Percentiles rank a stretch among this genome's conserved stretches.
Evolutionary conservation across 2,113 vertebrate species (phyloP).

Genomic region (Larimichthys polyactis): DNA sequence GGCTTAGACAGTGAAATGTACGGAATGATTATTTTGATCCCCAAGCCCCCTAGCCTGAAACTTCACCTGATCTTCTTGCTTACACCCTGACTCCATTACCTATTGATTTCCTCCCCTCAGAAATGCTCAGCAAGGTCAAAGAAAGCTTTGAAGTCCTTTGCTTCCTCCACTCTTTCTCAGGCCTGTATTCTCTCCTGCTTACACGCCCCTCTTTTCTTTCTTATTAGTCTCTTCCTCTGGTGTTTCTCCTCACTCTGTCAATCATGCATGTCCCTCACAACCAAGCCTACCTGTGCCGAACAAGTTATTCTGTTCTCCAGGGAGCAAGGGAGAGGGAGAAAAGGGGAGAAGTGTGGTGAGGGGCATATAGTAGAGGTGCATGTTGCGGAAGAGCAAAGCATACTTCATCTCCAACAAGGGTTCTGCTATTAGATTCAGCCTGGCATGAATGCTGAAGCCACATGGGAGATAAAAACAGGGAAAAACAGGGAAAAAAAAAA

Average conservation of each 20-base stretch:
- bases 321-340: slow-evolving; percentile 34
- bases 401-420: slow-evolving; percentile 21
- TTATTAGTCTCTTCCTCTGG: slow-evolving; percentile 43
- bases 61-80: slow-evolving; percentile 66
- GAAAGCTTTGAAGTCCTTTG: slow-evolving; percentile 72
- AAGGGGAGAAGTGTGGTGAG: slow-evolving; percentile 29
- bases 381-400: slow-evolving; percentile 31
- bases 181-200: slow-evolving; percentile 24
- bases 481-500: not conserved
- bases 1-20: slow-evolving; percentile 51
- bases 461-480: not conserved
- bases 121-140: slow-evolving; percentile 75
- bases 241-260: slow-evolving; percentile 53
- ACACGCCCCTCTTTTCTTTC: slow-evolving; percentile 34
- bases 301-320: slow-evolving; percentile 59
- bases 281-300: slow-evolving; percentile 52
- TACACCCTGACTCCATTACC: slow-evolving; percentile 75
- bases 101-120: slow-evolving; percentile 80
- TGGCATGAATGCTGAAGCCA: slow-evolving; percentile 37
- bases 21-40: slow-evolving; percentile 67
- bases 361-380: slow-evolving; percentile 22
- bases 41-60: slow-evolving; percentile 42
- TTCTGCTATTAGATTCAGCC: slow-evolving; percentile 15
- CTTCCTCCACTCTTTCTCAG: slow-evolving; percentile 40
- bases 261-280: slow-evolving; percentile 63